Evolutionary conservation across 2,888 invertebrate species (phyloP), one percentile per base, ranked within the genome.

Genomic region (Cosmia pyralina): DNA sequence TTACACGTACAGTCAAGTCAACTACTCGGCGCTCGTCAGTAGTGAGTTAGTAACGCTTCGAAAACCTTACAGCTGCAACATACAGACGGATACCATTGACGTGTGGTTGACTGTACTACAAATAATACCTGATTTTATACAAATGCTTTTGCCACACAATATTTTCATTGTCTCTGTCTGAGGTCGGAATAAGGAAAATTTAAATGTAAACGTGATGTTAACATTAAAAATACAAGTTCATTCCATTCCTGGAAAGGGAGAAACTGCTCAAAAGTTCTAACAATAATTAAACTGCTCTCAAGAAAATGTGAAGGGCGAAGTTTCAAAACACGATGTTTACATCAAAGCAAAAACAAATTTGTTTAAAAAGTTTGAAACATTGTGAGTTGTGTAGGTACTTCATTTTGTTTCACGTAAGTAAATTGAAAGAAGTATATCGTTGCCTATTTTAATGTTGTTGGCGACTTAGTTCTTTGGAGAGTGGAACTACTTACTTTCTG

Each of bases 221-320:
- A 41, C 34, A 28, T 17, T 13, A 17, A 13, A 67, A 10, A 62
- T 34, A 71, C 13, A 10, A 57, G 11, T 50, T 50, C 13, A 6
- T 38, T 38, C 4, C 0, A 19, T 59, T 22, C 10, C 15, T n/a
- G 8, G 19, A 53, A 69, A 41, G 15, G 60, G 58, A n/a, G 8
- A 50, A 75, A 48, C 15, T 68, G 58, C 2, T n/a, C 41, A 28
- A 13, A 70, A 34, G 50, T n/a, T 41, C 1, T 70, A 65, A 28
- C 44, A 48, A 52, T 34, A 17, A 38, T 52, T 53, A n/a, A n/a
- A n/a, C n/a, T n/a, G n/a, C 8, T 5, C 1, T 38, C 15, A 41
- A 50, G 34, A 50, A 75, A 73, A 64, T 46, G 57, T 63, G 17
- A 63, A 11, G 19, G n/a, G 15, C 48, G n/a, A 5, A 38, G n/a